These are phyloP conservation scores for Caenorhabditis inopinata DNA, from an alignment of 1,140 invertebrate species.

Conservation along the genomic window DNA sequence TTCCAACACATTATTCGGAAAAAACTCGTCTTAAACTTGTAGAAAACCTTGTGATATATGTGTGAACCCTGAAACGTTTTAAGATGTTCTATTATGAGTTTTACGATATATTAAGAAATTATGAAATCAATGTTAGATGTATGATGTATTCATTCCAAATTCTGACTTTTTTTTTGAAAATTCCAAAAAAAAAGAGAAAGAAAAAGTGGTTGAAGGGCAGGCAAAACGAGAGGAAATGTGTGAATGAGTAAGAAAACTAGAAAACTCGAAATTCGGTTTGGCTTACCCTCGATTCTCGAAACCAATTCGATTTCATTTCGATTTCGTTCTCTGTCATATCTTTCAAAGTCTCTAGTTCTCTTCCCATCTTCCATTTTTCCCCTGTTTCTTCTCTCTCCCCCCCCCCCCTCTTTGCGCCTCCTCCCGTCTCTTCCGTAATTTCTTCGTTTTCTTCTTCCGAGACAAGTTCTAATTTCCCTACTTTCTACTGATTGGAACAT, in stretches of 20 bases:
- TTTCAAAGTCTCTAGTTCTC: conserved; percentile 21
- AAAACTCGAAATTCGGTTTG: conserved; percentile 15
- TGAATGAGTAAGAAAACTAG: background rate
- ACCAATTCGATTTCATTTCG: conserved; percentile 29
- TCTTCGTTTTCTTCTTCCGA: background rate
- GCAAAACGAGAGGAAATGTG: too few species aligned
- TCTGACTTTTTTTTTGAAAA: too few species aligned
- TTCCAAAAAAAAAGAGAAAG: background rate
- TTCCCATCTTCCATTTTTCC: background rate
- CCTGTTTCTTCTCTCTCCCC: background rate
- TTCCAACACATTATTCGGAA: too few species aligned
- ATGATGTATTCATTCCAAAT: too few species aligned
- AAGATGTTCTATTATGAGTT: too few species aligned
- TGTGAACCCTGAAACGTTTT: too few species aligned
- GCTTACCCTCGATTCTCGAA: conserved; percentile 20
- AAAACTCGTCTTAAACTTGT: too few species aligned
- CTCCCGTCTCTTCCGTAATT: conserved; percentile 4
- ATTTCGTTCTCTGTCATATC: conserved; percentile 13
- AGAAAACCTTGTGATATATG: too few species aligned
- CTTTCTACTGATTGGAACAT: conserved; percentile 7
- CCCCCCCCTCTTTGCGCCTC: background rate
- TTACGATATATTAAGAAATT: too few species aligned
- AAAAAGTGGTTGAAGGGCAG: too few species aligned
- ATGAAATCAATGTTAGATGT: too few species aligned
- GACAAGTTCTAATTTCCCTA: background rate